Percentiles rank a stretch among this genome's conserved stretches.
Evolutionary conservation across 2,888 invertebrate genomes (phyloP).

Genomic region (Bimastos eiseni): DNA sequence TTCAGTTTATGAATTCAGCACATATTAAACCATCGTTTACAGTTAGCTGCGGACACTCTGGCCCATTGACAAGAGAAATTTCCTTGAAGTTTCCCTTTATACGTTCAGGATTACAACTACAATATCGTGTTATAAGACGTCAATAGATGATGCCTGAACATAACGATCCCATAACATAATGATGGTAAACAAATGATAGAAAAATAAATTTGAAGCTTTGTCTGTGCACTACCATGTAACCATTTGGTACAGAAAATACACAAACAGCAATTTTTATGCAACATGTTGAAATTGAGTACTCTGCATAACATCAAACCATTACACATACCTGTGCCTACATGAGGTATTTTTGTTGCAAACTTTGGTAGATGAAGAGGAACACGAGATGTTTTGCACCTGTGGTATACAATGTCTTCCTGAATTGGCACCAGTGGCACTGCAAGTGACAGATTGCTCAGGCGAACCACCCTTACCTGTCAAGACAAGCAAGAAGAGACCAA

Average conservation of each 20-base stretch:
- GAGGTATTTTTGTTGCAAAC: constrained; percentile 18
- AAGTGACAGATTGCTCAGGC: not conserved
- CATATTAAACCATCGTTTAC: no score
- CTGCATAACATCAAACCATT: not conserved
- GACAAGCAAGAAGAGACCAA: not conserved
- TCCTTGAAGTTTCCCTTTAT: no score
- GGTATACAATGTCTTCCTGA: not conserved
- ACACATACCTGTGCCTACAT: not conserved
- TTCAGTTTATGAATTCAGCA: no score
- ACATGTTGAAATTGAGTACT: not conserved
- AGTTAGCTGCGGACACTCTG: no score
- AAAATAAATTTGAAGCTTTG: no score
- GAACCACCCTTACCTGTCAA: not conserved
- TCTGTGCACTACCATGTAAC: not conserved
- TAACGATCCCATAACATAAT: no score
- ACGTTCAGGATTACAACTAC: no score
- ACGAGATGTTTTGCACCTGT: not conserved
- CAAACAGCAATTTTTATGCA: not conserved
- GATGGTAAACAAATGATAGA: no score
- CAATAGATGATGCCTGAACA: no score
- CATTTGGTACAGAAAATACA: not conserved
- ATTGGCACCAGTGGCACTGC: not conserved
- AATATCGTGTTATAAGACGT: no score
- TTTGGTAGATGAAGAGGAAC: constrained; percentile 18
- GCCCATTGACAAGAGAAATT: no score